A percentile compares a stretch with the other conserved stretches of the same genome.
phyloP scores from a whole-genome alignment of 2,797 vertebrate species.

The Sparidentex hasta region DNA sequence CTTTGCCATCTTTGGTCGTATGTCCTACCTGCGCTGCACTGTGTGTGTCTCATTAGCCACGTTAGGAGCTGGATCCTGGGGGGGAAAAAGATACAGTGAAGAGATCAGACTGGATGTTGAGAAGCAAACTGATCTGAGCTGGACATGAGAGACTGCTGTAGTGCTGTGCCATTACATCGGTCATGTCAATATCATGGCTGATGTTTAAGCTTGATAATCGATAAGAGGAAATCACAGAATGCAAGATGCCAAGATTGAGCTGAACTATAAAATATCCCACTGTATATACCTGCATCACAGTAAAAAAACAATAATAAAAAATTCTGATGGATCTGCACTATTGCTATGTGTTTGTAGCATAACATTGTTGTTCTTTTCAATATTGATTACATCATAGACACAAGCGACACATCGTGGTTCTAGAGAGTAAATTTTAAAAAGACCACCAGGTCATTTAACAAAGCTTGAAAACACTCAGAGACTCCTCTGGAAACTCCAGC shows the following conservation, averaged over 20 bases:
- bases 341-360: not conserved
- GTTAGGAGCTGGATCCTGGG: not conserved
- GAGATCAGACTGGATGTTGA: slow-evolving; percentile 2
- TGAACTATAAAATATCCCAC: not conserved
- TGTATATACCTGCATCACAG: not conserved
- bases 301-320: not conserved
- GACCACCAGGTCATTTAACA: too few relatives aligned
- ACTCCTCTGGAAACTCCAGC: too few relatives aligned
- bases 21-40: slow-evolving; percentile 9
- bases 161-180: not conserved
- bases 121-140: not conserved
- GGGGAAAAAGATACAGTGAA: not conserved
- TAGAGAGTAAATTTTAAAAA: not conserved
- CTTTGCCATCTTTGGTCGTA: not conserved
- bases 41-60: not conserved
- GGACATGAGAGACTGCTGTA: not conserved
- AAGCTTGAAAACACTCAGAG: too few relatives aligned
- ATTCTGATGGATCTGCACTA: not conserved
- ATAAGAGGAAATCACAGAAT: not conserved
- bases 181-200: not conserved
- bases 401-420: not conserved
- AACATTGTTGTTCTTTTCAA: too few relatives aligned
- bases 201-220: not conserved
- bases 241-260: too few relatives aligned
- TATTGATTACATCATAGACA: not conserved